These are phyloP conservation scores for Aphelocoma coerulescens DNA, from an alignment of 2,113 vertebrate species.

Conservation along the genomic window DNA sequence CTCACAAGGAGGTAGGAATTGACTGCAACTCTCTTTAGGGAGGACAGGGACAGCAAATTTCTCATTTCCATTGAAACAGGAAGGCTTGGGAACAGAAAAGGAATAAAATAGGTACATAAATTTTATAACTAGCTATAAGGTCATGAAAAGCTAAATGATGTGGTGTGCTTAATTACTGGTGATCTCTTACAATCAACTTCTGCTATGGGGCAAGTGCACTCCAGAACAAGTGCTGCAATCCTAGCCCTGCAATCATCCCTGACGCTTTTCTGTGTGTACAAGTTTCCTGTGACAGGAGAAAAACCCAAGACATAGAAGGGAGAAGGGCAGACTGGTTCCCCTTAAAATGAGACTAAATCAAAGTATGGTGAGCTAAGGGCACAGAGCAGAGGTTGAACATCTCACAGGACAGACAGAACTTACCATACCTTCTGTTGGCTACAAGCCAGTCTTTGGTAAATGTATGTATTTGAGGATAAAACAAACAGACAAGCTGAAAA, in stretches of 20 bases:
- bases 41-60: background rate
- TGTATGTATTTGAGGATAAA: background rate
- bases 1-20: background rate
- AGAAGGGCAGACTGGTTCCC: background rate
- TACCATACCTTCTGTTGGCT: background rate
- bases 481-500: background rate
- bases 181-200: background rate
- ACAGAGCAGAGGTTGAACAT: background rate
- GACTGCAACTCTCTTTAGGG: background rate
- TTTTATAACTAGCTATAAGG: background rate
- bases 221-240: background rate
- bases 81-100: background rate
- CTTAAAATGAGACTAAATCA: background rate
- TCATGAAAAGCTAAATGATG: background rate
- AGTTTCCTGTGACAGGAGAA: background rate
- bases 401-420: background rate
- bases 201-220: fast-evolving
- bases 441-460: background rate
- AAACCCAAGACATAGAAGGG: background rate
- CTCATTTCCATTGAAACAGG: background rate
- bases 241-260: background rate
- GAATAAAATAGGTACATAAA: background rate
- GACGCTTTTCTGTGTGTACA: background rate
- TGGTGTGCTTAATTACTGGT: background rate
- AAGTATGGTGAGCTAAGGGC: background rate